phyloP scores from a whole-genome alignment of 2,797 vertebrate species.

The Gastrophryne carolinensis region DNA sequence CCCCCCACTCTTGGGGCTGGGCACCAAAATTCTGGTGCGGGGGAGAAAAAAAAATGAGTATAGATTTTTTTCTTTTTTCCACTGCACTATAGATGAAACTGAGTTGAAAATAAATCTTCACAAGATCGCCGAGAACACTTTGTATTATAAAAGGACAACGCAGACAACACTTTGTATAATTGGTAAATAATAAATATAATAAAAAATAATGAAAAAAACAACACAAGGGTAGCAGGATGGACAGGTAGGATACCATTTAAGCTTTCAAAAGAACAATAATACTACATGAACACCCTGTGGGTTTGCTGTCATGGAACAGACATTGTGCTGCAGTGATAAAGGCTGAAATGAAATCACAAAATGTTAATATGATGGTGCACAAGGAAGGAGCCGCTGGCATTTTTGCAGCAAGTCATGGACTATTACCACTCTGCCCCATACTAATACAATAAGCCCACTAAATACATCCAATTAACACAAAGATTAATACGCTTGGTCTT shows the following conservation, averaged over 20 bases:
- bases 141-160: slow-evolving; percentile 14
- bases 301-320: not conserved
- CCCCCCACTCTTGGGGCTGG: no score
- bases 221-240: no score
- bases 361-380: slow-evolving; percentile 27
- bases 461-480: slow-evolving; percentile 36
- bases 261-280: slow-evolving; percentile 41
- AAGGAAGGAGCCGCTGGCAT: slow-evolving; percentile 21
- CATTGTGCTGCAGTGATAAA: not conserved
- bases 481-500: slow-evolving; percentile 41
- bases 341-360: slow-evolving; percentile 28
- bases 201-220: not conserved
- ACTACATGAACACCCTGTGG: not conserved
- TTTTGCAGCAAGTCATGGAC: slow-evolving; percentile 24
- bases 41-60: no score
- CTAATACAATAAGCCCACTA: slow-evolving; percentile 27
- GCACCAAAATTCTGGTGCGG: no score
- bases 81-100: no score
- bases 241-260: not conserved
- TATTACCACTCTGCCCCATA: slow-evolving; percentile 34
- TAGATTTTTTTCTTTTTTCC: no score
- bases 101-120: no score
- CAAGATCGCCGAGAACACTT: no score
- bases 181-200: not conserved
- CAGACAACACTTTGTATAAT: not conserved